Conservation (phyloP, 1,140 invertebrate species). For the Euwallacea fornicatus region DNA sequence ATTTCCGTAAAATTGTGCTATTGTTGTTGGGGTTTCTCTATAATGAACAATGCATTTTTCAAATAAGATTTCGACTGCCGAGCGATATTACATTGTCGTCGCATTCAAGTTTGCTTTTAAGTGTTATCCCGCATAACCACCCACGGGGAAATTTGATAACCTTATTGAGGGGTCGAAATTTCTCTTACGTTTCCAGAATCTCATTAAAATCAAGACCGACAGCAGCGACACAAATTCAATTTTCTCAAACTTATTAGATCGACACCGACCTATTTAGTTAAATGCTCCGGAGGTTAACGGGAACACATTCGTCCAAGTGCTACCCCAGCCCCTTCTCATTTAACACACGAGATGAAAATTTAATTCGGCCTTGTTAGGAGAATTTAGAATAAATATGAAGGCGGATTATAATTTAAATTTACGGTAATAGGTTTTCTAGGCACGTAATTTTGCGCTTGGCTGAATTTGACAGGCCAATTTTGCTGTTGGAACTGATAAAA, state of each 20-base stretch:
- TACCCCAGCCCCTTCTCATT: neutral
- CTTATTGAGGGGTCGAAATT: too few species aligned
- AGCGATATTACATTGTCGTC: too few species aligned
- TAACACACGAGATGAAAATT: conserved; percentile 7
- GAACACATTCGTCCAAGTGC: conserved; percentile 4
- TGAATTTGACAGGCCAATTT: conserved; percentile 6
- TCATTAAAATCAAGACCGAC: neutral
- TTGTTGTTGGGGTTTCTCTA: too few species aligned
- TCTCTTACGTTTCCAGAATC: neutral
- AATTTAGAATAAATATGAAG: neutral
- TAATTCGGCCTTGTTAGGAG: conserved; percentile 1
- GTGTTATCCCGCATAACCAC: too few species aligned
- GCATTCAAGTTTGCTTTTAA: too few species aligned
- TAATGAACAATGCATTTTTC: too few species aligned
- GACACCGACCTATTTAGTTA: conserved; percentile 5
- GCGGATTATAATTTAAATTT: conserved; percentile 3
- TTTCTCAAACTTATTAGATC: conserved; percentile 4
- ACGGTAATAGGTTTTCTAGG: conserved; percentile 5
- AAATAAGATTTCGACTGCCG: too few species aligned
- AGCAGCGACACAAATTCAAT: neutral
- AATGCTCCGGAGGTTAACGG: conserved; percentile 3
- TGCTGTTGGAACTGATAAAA: conserved; percentile 1
- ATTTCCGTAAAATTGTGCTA: too few species aligned
- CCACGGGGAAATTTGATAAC: too few species aligned
- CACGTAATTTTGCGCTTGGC: neutral